Evolutionary conservation across 2,888 invertebrate species (phyloP), one percentile per base, ranked within the genome.

Genomic region (Frankliniella fusca): DNA sequence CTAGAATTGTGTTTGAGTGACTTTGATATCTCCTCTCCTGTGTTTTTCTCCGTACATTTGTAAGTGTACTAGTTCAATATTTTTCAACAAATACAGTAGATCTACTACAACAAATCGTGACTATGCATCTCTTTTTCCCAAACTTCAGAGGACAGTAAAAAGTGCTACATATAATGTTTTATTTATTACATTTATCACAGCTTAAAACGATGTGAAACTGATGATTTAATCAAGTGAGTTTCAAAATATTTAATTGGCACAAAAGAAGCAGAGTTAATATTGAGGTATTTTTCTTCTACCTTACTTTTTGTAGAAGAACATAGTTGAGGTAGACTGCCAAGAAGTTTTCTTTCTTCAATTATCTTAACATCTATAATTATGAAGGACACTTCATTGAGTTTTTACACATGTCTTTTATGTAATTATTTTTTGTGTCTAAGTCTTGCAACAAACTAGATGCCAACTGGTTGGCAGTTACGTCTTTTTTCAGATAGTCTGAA

Each of bases 401-500:
- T 11, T 23, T 20, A 23, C 70, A 70, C 70, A 20, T 70, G 11
- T 70, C 23, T 23, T 70, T 70, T 23, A 70, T 70, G 23, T 23
- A 70, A 23, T 48, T 76, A 81, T 82, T 82, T 82, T 38, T 82
- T 82, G 27, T 61, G 18, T 84, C 84, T 38, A 85, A 82, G 82
- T 85, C 85, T 80, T 50, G 84, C 27, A 95, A 91, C 18, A 97
- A 89, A n/a, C 95, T 94, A 84, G 92, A 91, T 0, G 95, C 94
- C n/a, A 98, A 90, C 83, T 92, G 91, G 65, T 90, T 89, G 0
- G 97, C 94, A 0, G 93, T 94, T 7, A 96, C 92, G 84, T 94
- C 92, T 81, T 93, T 92, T 84, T 93, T 91, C 80, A 98, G 89
- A 87, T 96, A 96, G 84, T 94, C 94, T 0, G 92, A 91, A 0